phyloP scores from a whole-genome alignment of 1,140 invertebrate species.

The Drosophila virilis region DNA sequence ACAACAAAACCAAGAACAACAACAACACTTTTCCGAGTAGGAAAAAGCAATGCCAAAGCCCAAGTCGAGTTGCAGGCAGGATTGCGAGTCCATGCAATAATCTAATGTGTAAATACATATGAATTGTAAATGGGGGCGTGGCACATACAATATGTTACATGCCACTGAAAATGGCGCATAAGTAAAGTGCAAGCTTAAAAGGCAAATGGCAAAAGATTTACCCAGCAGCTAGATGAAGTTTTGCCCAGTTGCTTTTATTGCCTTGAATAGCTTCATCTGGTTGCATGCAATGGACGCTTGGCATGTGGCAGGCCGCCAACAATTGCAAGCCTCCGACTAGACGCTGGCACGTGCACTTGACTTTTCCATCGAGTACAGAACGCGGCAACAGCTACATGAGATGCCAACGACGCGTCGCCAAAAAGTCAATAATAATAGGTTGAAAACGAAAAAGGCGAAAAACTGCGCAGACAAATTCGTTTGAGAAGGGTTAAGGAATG shows the following conservation, averaged over 20 bases:
- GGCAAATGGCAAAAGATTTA: constrained; percentile 31
- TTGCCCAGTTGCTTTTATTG: constrained; percentile 49
- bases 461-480: constrained; percentile 78
- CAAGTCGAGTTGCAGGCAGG: constrained; percentile 1
- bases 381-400: constrained; percentile 45
- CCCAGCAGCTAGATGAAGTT: constrained; percentile 55
- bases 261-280: constrained; percentile 65
- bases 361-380: background rate
- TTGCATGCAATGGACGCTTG: constrained; percentile 3
- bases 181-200: constrained; percentile 49
- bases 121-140: constrained; percentile 59
- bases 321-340: constrained; percentile 24
- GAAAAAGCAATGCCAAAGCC: constrained; percentile 56
- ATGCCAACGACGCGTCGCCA: constrained; percentile 55
- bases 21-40: constrained; percentile 57
- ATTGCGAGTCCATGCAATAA: constrained; percentile 63
- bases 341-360: constrained; percentile 76
- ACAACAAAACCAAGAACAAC: constrained; percentile 12
- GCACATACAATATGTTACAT: constrained; percentile 62
- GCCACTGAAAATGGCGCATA: constrained; percentile 67
- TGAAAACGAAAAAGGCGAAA: constrained; percentile 16
- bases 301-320: constrained; percentile 33
- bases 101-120: constrained; percentile 77
- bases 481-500: constrained; percentile 82
- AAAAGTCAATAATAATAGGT: constrained; percentile 81